Evolutionary conservation across 2,797 vertebrate species (phyloP).

Genomic region (Typhlichthys eigenmanni): DNA sequence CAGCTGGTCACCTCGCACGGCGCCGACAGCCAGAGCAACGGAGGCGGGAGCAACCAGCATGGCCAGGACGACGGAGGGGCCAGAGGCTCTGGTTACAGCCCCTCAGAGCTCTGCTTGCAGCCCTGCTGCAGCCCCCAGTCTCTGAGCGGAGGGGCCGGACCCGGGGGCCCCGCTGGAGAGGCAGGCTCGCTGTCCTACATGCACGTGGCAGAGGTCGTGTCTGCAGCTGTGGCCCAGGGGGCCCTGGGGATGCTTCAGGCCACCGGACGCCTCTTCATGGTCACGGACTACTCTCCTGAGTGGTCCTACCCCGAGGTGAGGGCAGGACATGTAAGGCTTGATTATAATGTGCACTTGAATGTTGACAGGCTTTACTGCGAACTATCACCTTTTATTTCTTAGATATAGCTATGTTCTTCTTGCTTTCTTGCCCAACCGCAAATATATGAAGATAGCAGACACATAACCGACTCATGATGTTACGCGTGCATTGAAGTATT

Average conservation of each 20-base stretch:
- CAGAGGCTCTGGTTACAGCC: conserved; percentile 83
- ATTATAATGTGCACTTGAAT: too few species aligned
- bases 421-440: too few species aligned
- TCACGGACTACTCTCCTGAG: conserved; percentile 98
- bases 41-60: conserved; percentile 81
- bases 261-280: conserved; percentile 95
- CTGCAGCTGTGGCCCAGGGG: conserved; percentile 89
- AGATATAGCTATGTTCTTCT: too few species aligned
- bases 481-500: too few species aligned
- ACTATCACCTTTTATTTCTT: too few species aligned
- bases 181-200: conserved; percentile 91
- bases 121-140: conserved; percentile 96
- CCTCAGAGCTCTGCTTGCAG: conserved; percentile 93
- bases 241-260: conserved; percentile 95
- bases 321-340: background rate
- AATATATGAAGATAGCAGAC: too few species aligned
- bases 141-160: conserved; percentile 66
- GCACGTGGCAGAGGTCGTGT: conserved; percentile 97
- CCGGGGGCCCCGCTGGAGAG: conserved; percentile 83
- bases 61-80: conserved; percentile 89
- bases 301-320: conserved; percentile 99
- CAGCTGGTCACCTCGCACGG: conserved; percentile 85
- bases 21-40: conserved; percentile 67
- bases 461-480: too few species aligned
- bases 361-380: too few species aligned